These are phyloP conservation scores for Sceloporus tristichus DNA, from an alignment of 2,113 vertebrate genomes.

Conservation along the genomic window DNA sequence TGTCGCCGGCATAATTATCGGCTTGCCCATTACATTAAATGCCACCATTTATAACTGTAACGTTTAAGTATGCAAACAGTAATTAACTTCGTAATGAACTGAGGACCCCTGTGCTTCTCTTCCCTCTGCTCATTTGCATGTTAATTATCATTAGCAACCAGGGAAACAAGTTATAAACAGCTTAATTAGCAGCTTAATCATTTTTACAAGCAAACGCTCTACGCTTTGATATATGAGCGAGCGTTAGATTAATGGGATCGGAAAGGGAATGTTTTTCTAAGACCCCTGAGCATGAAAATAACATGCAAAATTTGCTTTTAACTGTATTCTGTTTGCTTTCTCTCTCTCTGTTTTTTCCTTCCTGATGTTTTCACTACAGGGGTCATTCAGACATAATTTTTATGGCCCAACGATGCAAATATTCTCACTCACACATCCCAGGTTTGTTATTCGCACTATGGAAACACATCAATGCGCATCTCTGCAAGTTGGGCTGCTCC, in stretches of 20 bases:
- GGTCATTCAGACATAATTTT: not conserved
- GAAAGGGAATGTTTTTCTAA: conserved; percentile 41
- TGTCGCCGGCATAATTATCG: conserved; percentile 88
- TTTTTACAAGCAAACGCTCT: conserved; percentile 82
- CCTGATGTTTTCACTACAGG: not conserved
- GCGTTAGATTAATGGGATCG: conserved; percentile 77
- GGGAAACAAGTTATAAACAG: conserved; percentile 87
- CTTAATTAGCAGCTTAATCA: conserved; percentile 90
- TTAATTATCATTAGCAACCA: conserved; percentile 94
- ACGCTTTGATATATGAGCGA: conserved; percentile 76
- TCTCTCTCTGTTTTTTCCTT: not conserved
- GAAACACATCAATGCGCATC: too few relatives aligned
- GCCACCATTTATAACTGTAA: conserved; percentile 87
- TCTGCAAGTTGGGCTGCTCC: too few relatives aligned
- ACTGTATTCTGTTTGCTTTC: too few relatives aligned
- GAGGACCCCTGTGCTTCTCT: conserved; percentile 81
- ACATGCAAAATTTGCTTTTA: accelerated
- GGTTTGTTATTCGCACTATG: too few relatives aligned
- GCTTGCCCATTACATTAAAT: conserved; percentile 84
- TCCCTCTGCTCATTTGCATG: conserved; percentile 95
- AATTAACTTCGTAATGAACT: conserved; percentile 94
- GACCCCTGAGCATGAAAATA: not conserved
- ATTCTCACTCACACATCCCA: too few relatives aligned
- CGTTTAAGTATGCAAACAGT: conserved; percentile 90
- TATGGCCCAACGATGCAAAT: too few relatives aligned